These are phyloP conservation scores for Phyllostomus hastatus DNA, from an alignment of 2,113 vertebrate genomes.

Conservation along the genomic window DNA sequence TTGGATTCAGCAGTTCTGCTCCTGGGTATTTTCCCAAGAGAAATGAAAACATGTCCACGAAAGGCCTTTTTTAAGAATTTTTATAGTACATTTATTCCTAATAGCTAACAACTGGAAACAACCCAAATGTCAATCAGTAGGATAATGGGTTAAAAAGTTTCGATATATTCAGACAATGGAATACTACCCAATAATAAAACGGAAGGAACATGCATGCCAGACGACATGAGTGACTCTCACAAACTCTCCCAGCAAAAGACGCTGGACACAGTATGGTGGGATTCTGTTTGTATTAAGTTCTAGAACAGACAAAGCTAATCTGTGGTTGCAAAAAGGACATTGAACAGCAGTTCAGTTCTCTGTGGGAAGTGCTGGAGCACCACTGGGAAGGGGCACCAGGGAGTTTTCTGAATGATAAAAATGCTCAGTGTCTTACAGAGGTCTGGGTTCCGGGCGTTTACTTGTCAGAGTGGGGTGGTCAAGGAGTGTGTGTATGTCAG, in stretches of 20 bases:
- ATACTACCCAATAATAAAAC: neutral
- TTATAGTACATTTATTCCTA: neutral
- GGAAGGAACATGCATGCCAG: neutral
- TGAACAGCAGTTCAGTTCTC: neutral
- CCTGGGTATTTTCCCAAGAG: neutral
- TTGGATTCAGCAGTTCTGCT: neutral
- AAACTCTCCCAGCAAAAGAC: neutral
- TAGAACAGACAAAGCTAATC: neutral
- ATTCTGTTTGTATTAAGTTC: neutral
- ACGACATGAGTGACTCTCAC: neutral
- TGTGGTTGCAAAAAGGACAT: neutral
- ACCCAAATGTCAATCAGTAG: neutral
- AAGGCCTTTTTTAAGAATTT: neutral
- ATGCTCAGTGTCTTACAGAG: neutral
- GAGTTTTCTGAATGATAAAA: neutral
- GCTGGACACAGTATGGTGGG: neutral
- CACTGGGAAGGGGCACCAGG: neutral
- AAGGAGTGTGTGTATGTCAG: neutral
- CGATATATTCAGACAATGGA: neutral
- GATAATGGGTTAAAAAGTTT: slow-evolving; percentile 11
- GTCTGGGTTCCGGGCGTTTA: neutral
- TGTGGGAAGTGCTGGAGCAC: neutral
- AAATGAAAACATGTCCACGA: neutral
- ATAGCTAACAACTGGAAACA: neutral
- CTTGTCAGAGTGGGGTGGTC: neutral